Evolutionary conservation across 2,797 vertebrate species (phyloP).

Genomic region (Melanotaenia trifasciata): DNA sequence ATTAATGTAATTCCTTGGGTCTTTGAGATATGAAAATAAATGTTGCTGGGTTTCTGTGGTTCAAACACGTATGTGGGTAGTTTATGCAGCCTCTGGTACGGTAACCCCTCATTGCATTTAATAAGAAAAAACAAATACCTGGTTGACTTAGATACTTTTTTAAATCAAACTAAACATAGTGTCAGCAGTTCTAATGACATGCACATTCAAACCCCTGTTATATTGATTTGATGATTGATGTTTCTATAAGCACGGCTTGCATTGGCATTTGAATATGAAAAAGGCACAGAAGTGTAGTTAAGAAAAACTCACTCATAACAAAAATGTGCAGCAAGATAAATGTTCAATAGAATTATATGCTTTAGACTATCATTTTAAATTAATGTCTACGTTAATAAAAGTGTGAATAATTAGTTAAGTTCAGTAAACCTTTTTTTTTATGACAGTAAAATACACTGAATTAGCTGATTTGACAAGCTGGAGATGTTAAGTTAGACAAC

Average conservation of each 20-base stretch:
- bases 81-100: constrained; percentile 57
- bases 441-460: too few species aligned
- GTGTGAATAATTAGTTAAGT: too few species aligned
- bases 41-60: constrained; percentile 38
- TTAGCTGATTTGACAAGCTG: too few species aligned
- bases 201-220: constrained; percentile 17
- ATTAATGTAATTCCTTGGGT: constrained; percentile 76
- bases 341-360: not conserved
- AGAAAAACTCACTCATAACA: not conserved
- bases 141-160: constrained; percentile 49
- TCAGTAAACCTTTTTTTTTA: too few species aligned
- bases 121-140: constrained; percentile 64
- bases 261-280: constrained; percentile 14
- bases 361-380: not conserved
- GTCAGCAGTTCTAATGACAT: constrained; percentile 45
- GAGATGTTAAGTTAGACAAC: too few species aligned
- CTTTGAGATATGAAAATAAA: constrained; percentile 78
- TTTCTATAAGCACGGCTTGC: constrained; percentile 34
- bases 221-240: constrained; percentile 39
- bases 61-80: constrained; percentile 35
- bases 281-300: constrained; percentile 3
- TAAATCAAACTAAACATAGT: constrained; percentile 44
- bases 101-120: constrained; percentile 52
- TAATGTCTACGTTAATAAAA: too few species aligned
- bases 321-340: not conserved